These are phyloP conservation scores for Phalacrocorax pelagicus DNA, from an alignment of 2,113 vertebrate species.

Conservation along the genomic window DNA sequence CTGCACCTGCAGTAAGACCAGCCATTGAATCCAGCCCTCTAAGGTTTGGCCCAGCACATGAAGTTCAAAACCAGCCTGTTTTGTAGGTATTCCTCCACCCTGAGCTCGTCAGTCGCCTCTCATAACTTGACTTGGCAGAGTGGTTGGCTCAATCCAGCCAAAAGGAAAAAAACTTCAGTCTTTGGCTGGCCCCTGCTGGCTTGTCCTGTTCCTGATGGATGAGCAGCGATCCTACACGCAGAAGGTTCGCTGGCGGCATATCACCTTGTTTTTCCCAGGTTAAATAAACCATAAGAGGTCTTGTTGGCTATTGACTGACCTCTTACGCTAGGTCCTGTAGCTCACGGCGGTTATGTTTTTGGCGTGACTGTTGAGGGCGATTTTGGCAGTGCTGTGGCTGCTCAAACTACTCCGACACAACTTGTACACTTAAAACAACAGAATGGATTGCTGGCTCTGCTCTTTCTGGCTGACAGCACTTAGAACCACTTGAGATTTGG, in stretches of 20 bases:
- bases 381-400: background rate
- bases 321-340: background rate
- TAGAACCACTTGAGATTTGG: background rate
- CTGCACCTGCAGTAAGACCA: background rate
- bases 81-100: background rate
- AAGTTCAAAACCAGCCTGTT: background rate
- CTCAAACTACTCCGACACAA: background rate
- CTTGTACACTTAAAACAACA: background rate
- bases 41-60: background rate
- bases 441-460: background rate
- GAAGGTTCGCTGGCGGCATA: background rate
- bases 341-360: background rate
- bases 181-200: accelerated
- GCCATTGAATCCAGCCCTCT: background rate
- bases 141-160: background rate
- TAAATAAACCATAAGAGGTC: background rate
- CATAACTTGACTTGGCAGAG: background rate
- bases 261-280: background rate
- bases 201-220: background rate
- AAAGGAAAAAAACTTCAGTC: background rate
- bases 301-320: background rate
- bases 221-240: background rate
- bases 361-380: background rate
- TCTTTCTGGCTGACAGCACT: background rate
- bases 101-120: background rate